Percentiles rank a stretch among this genome's conserved stretches.
Conservation (phyloP, 1,140 invertebrate species). For the Xylocopa sonorina region DNA sequence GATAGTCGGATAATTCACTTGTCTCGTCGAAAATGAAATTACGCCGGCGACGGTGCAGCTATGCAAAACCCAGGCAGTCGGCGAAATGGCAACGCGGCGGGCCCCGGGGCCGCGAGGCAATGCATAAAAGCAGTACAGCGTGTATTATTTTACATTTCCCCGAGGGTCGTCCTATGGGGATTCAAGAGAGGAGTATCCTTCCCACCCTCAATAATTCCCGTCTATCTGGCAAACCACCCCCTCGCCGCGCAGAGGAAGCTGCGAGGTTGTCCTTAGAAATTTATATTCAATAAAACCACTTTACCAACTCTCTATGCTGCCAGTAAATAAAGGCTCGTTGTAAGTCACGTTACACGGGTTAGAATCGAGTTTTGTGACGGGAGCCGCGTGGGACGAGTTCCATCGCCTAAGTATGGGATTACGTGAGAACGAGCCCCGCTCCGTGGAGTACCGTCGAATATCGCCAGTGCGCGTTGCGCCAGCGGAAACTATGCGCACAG, state of each 20-base stretch:
- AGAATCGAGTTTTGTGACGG: conserved; percentile 15
- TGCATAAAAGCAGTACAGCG: conserved; percentile 67
- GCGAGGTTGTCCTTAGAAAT: conserved; percentile 31
- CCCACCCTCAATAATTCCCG: conserved; percentile 29
- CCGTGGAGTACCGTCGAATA: not conserved
- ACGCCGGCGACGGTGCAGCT: conserved; percentile 54
- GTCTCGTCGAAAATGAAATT: conserved; percentile 69
- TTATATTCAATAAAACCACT: conserved; percentile 47
- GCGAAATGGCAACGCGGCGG: conserved; percentile 55
- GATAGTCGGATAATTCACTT: conserved; percentile 69
- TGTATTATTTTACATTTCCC: conserved; percentile 78
- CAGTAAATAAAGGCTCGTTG: conserved; percentile 7
- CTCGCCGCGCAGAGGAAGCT: too few species aligned
- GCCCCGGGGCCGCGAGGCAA: conserved; percentile 54
- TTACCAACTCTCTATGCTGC: not conserved
- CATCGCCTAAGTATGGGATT: not conserved
- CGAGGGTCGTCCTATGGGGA: conserved; percentile 49
- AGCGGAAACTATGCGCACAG: not conserved
- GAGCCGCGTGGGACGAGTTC: conserved; percentile 13
- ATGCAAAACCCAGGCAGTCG: conserved; percentile 58
- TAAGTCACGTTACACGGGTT: not conserved
- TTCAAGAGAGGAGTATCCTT: conserved; percentile 14
- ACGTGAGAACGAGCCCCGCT: not conserved
- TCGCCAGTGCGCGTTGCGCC: too few species aligned
- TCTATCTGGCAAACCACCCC: conserved; percentile 6